Evolutionary conservation across 2,888 invertebrate species (phyloP).

Genomic region (Philopedon plagiatum): DNA sequence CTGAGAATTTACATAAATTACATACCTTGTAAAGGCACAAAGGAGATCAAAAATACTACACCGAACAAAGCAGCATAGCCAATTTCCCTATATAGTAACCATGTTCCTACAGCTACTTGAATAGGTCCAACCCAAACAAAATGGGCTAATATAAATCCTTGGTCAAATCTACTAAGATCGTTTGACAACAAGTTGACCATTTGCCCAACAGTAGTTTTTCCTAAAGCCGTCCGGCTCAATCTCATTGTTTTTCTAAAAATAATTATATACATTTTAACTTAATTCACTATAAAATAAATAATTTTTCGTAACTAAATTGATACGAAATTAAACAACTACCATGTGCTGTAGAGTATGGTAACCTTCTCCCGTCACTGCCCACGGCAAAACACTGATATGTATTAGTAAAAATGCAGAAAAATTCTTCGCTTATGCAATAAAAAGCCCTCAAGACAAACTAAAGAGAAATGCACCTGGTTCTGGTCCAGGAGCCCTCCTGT

Average conservation of each 20-base stretch:
- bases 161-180: conserved; percentile 86
- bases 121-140: conserved; percentile 82
- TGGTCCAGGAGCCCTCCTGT: too few relatives aligned
- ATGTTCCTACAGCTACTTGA: conserved; percentile 74
- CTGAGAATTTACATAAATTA: neutral
- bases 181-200: conserved; percentile 74
- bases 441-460: too few relatives aligned
- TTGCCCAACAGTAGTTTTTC: conserved; percentile 73
- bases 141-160: conserved; percentile 90
- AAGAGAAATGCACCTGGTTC: too few relatives aligned
- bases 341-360: too few relatives aligned
- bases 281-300: too few relatives aligned
- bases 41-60: conserved; percentile 66
- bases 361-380: too few relatives aligned
- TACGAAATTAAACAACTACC: too few relatives aligned
- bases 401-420: too few relatives aligned
- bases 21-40: conserved; percentile 67
- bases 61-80: conserved; percentile 68
- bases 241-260: conserved; percentile 73
- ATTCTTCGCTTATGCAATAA: too few relatives aligned
- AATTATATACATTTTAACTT: too few relatives aligned
- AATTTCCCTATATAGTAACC: conserved; percentile 70
- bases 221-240: conserved; percentile 71
- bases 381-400: too few relatives aligned
- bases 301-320: too few relatives aligned